Evolutionary conservation across 2,888 invertebrate species (phyloP), one percentile per base, ranked within the genome.

Genomic region (Pristionchus japonicus): DNA sequence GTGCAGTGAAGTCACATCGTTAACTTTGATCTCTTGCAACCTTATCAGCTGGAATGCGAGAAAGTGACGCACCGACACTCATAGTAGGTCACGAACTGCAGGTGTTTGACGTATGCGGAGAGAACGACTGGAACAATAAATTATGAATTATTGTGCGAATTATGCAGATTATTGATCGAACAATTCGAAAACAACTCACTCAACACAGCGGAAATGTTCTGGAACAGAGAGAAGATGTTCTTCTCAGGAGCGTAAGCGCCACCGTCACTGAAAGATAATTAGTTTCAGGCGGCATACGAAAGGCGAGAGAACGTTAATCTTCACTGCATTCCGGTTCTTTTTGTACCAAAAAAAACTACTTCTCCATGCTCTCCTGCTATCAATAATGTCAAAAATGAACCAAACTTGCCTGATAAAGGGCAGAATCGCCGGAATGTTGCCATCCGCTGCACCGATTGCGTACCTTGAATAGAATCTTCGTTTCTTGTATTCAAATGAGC

Each of bases 391-490:
- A n/a, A 57, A 20, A 20, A 9, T 57, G 20, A 15, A 64, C 6
- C n/a, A 7, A 13, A 70, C 70, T 47, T 23, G 64, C 85, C 85
- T 85, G 17, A 85, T 85, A n/a, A 49, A 85, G n/a, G 85, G 85
- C 6, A 85, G 40, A 9, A 85, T n/a, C 15, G 64, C 64, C 11
- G 17, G 85, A n/a, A 85, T 57, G 27, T 85, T 52, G 1, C 85
- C 85, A 20, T 31, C 31, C 6, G 49, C 49, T 7, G 85, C 64
- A 27, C 85, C 85, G 64, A 85, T 64, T 6, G 49, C 49, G 52
- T 85, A 85, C 7, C 85, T 85, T 1, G n/a, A n/a, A n/a, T n/a
- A n/a, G n/a, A n/a, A n/a, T n/a, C n/a, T n/a, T n/a, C n/a, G 43
- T 43, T 43, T 43, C 11, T 43, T 43, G 15, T 40, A 43, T 1